Evolutionary conservation across 2,888 invertebrate genomes (phyloP).

Genomic region (Lasioglossum marginatum): DNA sequence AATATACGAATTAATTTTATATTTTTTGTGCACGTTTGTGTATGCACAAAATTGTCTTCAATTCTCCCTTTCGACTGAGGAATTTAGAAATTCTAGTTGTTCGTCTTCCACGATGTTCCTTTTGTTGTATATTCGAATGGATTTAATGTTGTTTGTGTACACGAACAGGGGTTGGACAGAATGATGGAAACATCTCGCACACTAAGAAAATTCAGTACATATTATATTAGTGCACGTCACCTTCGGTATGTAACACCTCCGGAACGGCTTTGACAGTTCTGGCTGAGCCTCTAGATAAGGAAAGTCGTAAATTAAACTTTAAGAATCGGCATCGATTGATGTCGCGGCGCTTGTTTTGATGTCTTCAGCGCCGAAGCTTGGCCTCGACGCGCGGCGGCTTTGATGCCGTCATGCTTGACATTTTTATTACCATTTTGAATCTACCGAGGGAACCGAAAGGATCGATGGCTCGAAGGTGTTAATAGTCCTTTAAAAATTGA

Average conservation of each 20-base stretch:
- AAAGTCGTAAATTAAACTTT: slow-evolving; percentile 11
- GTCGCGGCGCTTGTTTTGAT: slow-evolving; percentile 13
- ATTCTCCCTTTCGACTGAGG: too few species aligned
- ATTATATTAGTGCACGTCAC: background rate
- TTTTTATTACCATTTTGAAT: slow-evolving; percentile 11
- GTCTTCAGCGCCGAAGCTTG: slow-evolving; percentile 7
- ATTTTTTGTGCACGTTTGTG: too few species aligned
- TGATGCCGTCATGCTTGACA: slow-evolving; percentile 10
- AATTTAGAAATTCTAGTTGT: background rate
- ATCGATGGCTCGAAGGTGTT: background rate
- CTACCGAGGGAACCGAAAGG: background rate
- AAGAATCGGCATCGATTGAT: slow-evolving; percentile 11
- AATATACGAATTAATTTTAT: too few species aligned
- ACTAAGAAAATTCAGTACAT: background rate
- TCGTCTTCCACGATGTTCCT: background rate
- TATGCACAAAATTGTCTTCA: too few species aligned
- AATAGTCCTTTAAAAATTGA: slow-evolving; percentile 1
- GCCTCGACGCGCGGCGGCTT: slow-evolving; percentile 7
- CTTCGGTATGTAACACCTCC: background rate
- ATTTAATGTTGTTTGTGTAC: background rate
- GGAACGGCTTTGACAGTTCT: background rate
- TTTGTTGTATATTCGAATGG: background rate
- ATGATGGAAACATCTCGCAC: background rate
- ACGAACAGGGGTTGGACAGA: background rate
- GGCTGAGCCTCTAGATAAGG: background rate